These are phyloP conservation scores for Pilophorus perplexus DNA, from an alignment of 2,888 invertebrate species.

Conservation along the genomic window DNA sequence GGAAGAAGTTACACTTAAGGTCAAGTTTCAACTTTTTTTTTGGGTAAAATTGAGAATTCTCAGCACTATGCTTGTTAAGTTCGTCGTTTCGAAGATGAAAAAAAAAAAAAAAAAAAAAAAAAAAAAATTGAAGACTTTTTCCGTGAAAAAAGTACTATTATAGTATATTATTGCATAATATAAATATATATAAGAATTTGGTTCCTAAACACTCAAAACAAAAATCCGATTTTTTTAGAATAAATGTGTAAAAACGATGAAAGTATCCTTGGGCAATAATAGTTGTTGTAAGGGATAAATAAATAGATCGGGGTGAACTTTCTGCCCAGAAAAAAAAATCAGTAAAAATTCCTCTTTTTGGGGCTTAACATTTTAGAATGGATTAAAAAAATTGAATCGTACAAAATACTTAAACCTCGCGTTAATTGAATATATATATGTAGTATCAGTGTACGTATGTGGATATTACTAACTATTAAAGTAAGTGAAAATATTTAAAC, in stretches of 20 bases:
- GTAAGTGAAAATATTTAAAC: constrained; percentile 45
- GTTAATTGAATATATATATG: constrained; percentile 45
- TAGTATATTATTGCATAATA: constrained; percentile 38
- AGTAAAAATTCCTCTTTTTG: constrained; percentile 19
- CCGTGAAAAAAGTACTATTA: constrained; percentile 36
- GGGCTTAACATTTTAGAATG: constrained; percentile 32
- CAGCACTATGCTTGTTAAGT: constrained; percentile 27
- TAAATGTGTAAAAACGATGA: constrained; percentile 32
- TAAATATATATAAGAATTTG: constrained; percentile 41
- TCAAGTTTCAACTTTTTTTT: constrained; percentile 1
- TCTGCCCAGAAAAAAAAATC: constrained; percentile 34
- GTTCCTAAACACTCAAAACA: constrained; percentile 42
- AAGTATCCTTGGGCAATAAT: constrained; percentile 43
- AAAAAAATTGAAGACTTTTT: constrained; percentile 32
- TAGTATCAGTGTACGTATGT: constrained; percentile 47
- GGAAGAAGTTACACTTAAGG: too few relatives aligned
- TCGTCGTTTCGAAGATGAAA: background rate
- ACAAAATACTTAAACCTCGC: constrained; percentile 46
- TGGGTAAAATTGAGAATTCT: background rate
- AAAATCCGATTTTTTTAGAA: constrained; percentile 41
- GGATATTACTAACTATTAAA: constrained; percentile 44
- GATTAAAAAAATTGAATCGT: constrained; percentile 38
- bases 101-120: constrained; percentile 4
- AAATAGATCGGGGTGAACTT: constrained; percentile 30
- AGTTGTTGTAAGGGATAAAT: constrained; percentile 42